These are phyloP conservation scores for Gymnorhina tibicen DNA, from an alignment of 2,113 vertebrate species.

Conservation along the genomic window DNA sequence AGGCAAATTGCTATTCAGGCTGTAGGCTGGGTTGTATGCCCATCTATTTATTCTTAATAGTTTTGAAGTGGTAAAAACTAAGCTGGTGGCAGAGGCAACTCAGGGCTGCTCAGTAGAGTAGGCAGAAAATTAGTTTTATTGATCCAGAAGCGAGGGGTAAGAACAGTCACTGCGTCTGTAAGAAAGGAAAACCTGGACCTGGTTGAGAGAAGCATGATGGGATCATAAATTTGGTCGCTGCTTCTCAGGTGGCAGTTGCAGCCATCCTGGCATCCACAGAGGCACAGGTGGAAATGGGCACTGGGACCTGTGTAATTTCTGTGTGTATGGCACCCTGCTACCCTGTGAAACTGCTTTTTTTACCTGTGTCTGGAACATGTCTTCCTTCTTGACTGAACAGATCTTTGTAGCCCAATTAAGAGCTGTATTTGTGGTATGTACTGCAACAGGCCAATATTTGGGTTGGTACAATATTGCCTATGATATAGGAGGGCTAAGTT, in stretches of 20 bases:
- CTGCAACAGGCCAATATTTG: not conserved
- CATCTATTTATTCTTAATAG: not conserved
- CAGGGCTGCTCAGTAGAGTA: not conserved
- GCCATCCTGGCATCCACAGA: not conserved
- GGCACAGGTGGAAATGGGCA: not conserved
- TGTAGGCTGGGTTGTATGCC: not conserved
- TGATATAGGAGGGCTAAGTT: not conserved
- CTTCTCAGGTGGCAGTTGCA: not conserved
- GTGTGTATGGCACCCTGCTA: not conserved
- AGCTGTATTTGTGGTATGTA: not conserved
- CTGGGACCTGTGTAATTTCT: not conserved
- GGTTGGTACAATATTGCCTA: not conserved
- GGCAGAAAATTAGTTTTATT: conserved; percentile 14
- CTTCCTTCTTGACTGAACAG: not conserved
- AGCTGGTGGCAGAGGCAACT: not conserved
- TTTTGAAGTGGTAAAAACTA: not conserved
- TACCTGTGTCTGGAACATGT: not conserved
- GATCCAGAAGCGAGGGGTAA: not conserved
- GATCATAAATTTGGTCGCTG: not conserved
- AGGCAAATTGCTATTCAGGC: not conserved
- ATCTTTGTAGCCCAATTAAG: not conserved
- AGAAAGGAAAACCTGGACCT: not conserved
- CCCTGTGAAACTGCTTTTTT: not conserved
- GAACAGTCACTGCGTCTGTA: not conserved
- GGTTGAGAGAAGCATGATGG: not conserved